phyloP scores from a whole-genome alignment of 2,113 vertebrate species.

The Columba janthina region DNA sequence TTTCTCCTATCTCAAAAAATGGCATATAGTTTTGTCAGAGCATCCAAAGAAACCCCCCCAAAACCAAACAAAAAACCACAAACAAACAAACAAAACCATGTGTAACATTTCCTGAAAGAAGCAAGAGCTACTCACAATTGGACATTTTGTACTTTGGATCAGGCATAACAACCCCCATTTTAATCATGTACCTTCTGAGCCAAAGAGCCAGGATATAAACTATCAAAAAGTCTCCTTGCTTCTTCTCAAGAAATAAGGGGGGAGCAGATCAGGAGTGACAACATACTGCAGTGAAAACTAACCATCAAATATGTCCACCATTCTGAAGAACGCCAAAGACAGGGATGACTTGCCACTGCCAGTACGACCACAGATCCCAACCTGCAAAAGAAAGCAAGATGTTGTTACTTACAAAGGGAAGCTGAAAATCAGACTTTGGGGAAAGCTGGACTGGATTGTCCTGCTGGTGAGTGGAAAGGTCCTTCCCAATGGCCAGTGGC shows the following conservation, averaged over 20 bases:
- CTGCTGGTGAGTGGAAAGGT: neutral
- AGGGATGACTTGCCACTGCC: slow-evolving; percentile 97
- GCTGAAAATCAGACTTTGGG: neutral
- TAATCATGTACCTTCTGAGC: neutral
- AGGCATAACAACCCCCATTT: neutral
- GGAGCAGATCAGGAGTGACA: neutral
- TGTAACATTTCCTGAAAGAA: neutral
- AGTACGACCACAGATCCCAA: slow-evolving; percentile 96
- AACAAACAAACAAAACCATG: neutral
- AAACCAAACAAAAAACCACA: no score
- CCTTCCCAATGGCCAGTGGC: neutral
- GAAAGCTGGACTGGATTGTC: neutral
- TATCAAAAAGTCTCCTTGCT: neutral
- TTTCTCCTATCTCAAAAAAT: neutral
- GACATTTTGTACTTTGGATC: neutral
- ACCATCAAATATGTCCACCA: slow-evolving; percentile 99
- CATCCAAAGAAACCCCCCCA: neutral
- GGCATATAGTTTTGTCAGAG: neutral
- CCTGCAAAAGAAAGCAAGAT: slow-evolving; percentile 72
- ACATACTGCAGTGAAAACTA: slow-evolving; percentile 32
- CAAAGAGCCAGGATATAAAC: neutral
- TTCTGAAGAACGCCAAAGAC: slow-evolving; percentile 97
- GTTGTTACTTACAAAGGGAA: neutral
- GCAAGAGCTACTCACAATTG: neutral
- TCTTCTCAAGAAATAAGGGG: neutral